phyloP scores from a whole-genome alignment of 2,113 vertebrate species.

The Corythornis vintsioides region DNA sequence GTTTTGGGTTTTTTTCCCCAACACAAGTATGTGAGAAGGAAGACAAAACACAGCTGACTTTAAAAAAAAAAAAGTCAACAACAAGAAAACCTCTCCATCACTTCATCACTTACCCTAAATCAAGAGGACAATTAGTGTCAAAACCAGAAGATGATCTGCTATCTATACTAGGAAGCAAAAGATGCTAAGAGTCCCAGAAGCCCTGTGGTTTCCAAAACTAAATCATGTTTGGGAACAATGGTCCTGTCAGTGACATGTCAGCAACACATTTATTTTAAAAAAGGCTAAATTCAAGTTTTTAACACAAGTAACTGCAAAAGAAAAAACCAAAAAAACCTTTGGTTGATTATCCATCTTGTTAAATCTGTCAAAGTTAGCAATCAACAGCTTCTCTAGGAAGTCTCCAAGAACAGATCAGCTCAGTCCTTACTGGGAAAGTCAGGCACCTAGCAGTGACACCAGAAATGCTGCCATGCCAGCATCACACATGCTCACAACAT shows the following conservation, averaged over 20 bases:
- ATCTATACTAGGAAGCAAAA: constrained; percentile 3
- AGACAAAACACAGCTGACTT: not conserved
- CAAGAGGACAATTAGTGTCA: constrained; percentile 28
- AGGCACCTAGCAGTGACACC: constrained; percentile 49
- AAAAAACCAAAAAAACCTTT: not conserved
- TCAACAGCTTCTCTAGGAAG: constrained; percentile 50
- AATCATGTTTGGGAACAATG: constrained; percentile 33
- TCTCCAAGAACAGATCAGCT: constrained; percentile 52
- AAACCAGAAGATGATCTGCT: constrained; percentile 39
- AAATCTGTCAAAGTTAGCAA: constrained; percentile 35
- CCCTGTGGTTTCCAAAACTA: constrained; percentile 24
- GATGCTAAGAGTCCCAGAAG: constrained; percentile 15
- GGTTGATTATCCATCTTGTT: constrained; percentile 57
- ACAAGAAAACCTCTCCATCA: not conserved
- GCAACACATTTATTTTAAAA: constrained; percentile 58
- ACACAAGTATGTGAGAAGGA: not conserved
- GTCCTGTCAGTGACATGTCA: not conserved
- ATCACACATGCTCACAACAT: constrained; percentile 49
- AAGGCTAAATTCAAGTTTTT: constrained; percentile 59
- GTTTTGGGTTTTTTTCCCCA: not conserved
- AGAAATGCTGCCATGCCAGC: constrained; percentile 43
- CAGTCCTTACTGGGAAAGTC: constrained; percentile 46
- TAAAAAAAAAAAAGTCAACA: not conserved
- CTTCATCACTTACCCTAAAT: constrained; percentile 35
- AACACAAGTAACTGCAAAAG: constrained; percentile 57